phyloP scores from a whole-genome alignment of 2,888 invertebrate genomes.

The Heliconius charithonia region DNA sequence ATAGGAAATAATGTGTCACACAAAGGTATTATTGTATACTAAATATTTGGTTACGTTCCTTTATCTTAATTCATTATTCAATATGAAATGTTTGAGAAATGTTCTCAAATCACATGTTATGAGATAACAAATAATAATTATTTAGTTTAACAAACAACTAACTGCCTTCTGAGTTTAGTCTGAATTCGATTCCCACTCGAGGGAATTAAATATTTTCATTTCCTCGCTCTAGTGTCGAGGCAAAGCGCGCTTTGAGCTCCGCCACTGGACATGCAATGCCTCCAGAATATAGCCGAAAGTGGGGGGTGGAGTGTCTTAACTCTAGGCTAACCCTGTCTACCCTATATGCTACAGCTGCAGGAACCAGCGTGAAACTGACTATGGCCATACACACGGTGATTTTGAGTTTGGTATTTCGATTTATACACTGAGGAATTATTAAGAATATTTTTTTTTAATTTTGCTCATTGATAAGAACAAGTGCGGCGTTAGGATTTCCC shows the following conservation, averaged over 20 bases:
- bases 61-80: not conserved
- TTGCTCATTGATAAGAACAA: no score
- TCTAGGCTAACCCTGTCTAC: not conserved
- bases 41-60: not conserved
- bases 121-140: not conserved
- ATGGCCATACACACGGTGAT: no score
- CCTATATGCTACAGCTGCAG: not conserved
- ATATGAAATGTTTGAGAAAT: not conserved
- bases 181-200: not conserved
- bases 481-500: no score
- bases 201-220: not conserved
- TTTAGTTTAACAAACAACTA: not conserved
- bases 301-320: no score
- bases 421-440: no score
- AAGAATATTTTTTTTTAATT: no score
- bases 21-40: not conserved
- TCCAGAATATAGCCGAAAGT: no score
- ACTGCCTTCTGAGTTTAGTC: no score
- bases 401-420: no score
- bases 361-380: no score
- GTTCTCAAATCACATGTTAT: not conserved
- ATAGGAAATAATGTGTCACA: not conserved
- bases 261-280: not conserved
- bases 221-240: not conserved
- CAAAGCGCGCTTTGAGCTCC: not conserved